Conservation (phyloP, 2,113 vertebrate genomes). For the Periophthalmodon schlosseri region DNA sequence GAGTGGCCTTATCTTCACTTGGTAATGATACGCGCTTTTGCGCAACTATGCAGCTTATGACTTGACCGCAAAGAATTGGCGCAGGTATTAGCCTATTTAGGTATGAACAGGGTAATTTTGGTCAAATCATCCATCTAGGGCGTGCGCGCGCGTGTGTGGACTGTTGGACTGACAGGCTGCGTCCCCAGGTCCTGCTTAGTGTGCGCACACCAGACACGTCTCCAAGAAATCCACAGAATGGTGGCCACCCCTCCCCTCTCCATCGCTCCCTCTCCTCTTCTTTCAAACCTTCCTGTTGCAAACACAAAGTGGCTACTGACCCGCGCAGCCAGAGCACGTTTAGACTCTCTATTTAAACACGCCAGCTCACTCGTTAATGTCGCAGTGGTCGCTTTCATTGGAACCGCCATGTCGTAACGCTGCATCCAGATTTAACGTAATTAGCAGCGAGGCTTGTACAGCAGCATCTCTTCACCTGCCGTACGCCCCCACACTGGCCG, state of each 20-base stretch:
- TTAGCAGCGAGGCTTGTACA: conserved; percentile 48
- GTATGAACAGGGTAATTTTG: background rate
- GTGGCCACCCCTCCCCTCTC: conserved; percentile 3
- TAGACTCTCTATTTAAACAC: background rate
- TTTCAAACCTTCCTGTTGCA: conserved; percentile 70
- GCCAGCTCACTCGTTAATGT: conserved; percentile 13
- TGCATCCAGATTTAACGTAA: conserved; percentile 53
- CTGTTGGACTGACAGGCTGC: conserved; percentile 42
- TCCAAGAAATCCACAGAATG: conserved; percentile 67
- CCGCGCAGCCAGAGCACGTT: conserved; percentile 34
- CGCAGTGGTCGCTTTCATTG: conserved; percentile 30
- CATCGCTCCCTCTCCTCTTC: background rate
- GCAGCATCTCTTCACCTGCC: conserved; percentile 47
- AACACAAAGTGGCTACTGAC: conserved; percentile 53
- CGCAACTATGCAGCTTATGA: conserved; percentile 58
- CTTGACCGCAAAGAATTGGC: conserved; percentile 21
- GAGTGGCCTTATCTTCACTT: conserved; percentile 38
- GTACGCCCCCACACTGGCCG: conserved; percentile 55
- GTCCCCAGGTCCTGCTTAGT: conserved; percentile 54
- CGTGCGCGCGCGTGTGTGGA: conserved; percentile 12
- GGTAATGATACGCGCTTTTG: conserved; percentile 55
- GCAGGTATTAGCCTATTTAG: background rate
- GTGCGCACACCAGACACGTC: conserved; percentile 65
- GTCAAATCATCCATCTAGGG: background rate
- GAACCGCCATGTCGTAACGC: conserved; percentile 23